A percentile compares a stretch with the other conserved stretches of the same genome.
Conservation (phyloP, 2,113 vertebrate genomes). For the Petrocephalus microphthalmus region DNA sequence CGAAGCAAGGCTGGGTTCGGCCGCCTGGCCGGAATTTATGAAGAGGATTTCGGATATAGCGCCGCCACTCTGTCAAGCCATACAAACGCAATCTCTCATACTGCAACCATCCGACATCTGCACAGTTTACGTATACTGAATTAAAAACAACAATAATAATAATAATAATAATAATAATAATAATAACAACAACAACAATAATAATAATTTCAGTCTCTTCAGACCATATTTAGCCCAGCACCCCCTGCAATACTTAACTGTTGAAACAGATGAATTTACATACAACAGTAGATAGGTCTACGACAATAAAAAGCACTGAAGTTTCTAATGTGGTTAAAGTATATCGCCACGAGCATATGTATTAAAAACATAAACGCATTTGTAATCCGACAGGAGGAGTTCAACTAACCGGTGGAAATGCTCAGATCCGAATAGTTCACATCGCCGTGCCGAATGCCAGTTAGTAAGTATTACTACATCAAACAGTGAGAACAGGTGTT, state of each 20-base stretch:
- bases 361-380: background rate
- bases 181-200: too few species aligned
- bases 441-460: background rate
- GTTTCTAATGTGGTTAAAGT: background rate
- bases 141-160: too few species aligned
- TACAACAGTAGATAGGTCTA: background rate
- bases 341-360: background rate
- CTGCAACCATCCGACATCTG: background rate
- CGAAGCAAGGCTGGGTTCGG: background rate
- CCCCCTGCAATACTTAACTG: background rate
- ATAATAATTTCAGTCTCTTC: background rate
- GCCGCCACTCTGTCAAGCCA: background rate
- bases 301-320: background rate
- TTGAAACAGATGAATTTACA: background rate
- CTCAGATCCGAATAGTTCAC: background rate
- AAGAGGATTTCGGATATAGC: background rate
- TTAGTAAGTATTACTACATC: background rate
- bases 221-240: background rate
- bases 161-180: too few species aligned
- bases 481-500: conserved; percentile 20
- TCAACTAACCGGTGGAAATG: background rate
- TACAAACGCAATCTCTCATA: background rate
- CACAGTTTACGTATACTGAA: background rate
- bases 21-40: background rate
- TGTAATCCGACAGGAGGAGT: background rate